These are phyloP conservation scores for Harpalus rubripes DNA, from an alignment of 2,888 invertebrate species.

Conservation along the genomic window DNA sequence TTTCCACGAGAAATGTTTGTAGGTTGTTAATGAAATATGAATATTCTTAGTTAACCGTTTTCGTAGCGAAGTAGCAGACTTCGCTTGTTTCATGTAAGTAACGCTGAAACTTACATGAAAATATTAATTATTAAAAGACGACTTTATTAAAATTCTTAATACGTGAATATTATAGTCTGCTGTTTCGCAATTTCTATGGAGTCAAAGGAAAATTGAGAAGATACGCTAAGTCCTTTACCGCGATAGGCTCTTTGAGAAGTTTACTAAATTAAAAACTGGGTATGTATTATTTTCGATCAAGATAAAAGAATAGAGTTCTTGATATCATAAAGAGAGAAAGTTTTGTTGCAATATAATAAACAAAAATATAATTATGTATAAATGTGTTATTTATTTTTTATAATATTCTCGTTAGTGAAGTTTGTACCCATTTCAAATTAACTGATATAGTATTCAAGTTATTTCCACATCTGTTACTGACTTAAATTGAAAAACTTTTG, in stretches of 20 bases:
- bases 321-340: too few species aligned
- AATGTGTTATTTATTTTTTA: too few species aligned
- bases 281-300: not conserved
- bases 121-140: slow-evolving; percentile 59
- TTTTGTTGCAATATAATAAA: too few species aligned
- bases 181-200: slow-evolving; percentile 20
- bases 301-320: too few species aligned
- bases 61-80: slow-evolving; percentile 5
- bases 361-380: too few species aligned
- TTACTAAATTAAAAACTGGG: slow-evolving; percentile 5
- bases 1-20: not conserved
- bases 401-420: too few species aligned
- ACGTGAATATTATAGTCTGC: slow-evolving; percentile 31
- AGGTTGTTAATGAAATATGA: slow-evolving; percentile 59
- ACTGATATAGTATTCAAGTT: too few species aligned
- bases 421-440: too few species aligned
- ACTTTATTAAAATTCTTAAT: slow-evolving; percentile 57
- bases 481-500: too few species aligned
- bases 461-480: too few species aligned
- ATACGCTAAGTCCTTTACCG: not conserved
- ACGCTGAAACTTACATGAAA: slow-evolving; percentile 43
- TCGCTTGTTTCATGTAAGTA: slow-evolving; percentile 6
- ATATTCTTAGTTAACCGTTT: slow-evolving; percentile 48
- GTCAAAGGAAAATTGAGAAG: slow-evolving; percentile 11
- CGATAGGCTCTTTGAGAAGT: not conserved